Conservation (phyloP, 1,140 invertebrate genomes). For the Muscidifurax raptorellus region DNA sequence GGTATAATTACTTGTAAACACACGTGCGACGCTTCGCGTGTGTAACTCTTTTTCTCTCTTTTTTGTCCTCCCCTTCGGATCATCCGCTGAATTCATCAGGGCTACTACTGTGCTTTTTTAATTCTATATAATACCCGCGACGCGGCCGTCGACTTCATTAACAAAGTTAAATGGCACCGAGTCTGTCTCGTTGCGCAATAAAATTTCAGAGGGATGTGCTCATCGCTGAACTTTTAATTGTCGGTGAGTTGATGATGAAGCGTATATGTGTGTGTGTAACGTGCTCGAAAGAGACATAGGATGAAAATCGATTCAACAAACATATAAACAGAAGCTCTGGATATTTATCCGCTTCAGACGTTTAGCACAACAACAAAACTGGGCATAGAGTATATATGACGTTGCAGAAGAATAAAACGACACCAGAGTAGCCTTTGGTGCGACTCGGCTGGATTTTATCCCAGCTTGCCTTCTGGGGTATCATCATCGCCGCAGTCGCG, state of each 20-base stretch:
- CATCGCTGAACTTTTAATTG: neutral
- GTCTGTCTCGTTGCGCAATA: neutral
- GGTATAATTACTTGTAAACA: conserved; percentile 8
- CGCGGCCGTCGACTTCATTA: neutral
- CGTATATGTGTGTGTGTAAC: too few relatives aligned
- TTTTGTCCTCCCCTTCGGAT: neutral
- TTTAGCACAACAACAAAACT: neutral
- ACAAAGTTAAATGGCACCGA: conserved; percentile 4
- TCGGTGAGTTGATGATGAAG: neutral
- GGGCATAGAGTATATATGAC: neutral
- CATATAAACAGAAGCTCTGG: too few relatives aligned
- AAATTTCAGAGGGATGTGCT: neutral
- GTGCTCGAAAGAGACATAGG: too few relatives aligned
- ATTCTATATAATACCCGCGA: too few relatives aligned
- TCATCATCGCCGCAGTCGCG: conserved; percentile 53
- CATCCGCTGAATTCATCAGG: neutral
- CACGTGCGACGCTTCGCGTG: neutral
- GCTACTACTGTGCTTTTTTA: neutral
- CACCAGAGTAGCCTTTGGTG: neutral
- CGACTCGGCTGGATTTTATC: neutral
- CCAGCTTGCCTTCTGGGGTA: conserved; percentile 40
- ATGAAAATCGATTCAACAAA: too few relatives aligned
- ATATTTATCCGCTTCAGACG: too few relatives aligned
- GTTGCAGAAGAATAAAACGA: too few relatives aligned
- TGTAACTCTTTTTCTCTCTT: neutral